phyloP scores from a whole-genome alignment of 1,140 invertebrate species.

The Macrobrachium nipponense region DNA sequence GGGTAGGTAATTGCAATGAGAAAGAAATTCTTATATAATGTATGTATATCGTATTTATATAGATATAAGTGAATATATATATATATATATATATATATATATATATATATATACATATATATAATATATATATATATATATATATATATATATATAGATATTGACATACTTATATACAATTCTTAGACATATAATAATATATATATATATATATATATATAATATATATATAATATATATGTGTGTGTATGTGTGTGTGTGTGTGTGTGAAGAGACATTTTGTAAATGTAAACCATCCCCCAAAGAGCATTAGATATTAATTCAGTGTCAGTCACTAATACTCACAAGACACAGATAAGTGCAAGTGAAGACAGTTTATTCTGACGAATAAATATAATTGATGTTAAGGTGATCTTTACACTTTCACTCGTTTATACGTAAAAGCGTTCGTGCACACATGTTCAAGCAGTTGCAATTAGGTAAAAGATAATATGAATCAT shows the following conservation, averaged over 20 bases:
- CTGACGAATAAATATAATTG: too few relatives aligned
- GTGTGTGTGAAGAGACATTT: not conserved
- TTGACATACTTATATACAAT: not conserved
- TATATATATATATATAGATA: not conserved
- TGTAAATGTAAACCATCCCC: too few relatives aligned
- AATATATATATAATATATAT: slow-evolving; percentile 2
- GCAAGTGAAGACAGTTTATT: too few relatives aligned
- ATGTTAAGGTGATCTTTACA: too few relatives aligned
- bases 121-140: not conserved
- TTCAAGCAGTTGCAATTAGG: too few relatives aligned
- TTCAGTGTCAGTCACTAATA: too few relatives aligned
- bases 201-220: slow-evolving; percentile 16
- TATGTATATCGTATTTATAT: not conserved
- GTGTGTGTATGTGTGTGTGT: not conserved
- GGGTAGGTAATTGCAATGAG: not conserved
- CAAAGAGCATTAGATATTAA: too few relatives aligned
- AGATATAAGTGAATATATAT: not conserved
- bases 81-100: slow-evolving; percentile 2
- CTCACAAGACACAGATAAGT: too few relatives aligned
- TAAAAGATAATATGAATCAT: too few relatives aligned
- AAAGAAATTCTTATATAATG: not conserved
- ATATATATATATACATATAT: not conserved
- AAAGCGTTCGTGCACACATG: too few relatives aligned
- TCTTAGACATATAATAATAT: not conserved
- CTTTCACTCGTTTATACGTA: too few relatives aligned